Conservation (phyloP, 30 jellyfish, hydroid and myxozoan species). For the Calvadosia cruxmelitensis region DNA sequence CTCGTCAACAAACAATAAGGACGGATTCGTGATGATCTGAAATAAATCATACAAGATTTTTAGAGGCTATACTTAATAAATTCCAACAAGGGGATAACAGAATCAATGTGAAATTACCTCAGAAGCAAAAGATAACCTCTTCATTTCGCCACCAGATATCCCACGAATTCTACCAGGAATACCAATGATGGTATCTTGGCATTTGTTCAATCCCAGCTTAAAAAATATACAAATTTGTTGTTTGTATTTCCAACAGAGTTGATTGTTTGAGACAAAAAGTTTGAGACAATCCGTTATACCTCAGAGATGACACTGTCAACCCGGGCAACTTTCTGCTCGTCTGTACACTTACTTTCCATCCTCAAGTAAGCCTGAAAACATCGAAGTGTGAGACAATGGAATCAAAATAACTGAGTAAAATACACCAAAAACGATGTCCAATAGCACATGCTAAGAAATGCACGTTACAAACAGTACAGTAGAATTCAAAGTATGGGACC, state of each 20-base stretch:
- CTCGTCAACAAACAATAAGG: slow-evolving; percentile 83
- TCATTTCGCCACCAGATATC: slow-evolving; percentile 90
- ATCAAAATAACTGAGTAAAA: too few species aligned
- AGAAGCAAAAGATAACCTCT: slow-evolving; percentile 78
- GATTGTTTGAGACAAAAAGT: too few species aligned
- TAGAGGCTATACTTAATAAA: not conserved
- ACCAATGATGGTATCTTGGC: slow-evolving; percentile 81
- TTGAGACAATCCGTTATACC: too few species aligned
- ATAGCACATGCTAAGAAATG: too few species aligned
- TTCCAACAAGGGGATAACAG: not conserved
- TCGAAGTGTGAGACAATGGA: too few species aligned
- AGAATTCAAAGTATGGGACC: too few species aligned
- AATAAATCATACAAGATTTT: not conserved
- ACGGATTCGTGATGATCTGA: slow-evolving; percentile 74
- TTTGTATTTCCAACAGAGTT: too few species aligned
- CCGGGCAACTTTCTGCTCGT: slow-evolving; percentile 33
- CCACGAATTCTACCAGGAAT: slow-evolving; percentile 95
- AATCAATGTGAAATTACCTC: slow-evolving; percentile 32
- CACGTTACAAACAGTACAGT: too few species aligned
- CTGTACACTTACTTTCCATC: slow-evolving; percentile 33
- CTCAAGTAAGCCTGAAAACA: slow-evolving; percentile 60
- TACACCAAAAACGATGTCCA: too few species aligned
- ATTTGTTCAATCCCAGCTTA: slow-evolving; percentile 81
- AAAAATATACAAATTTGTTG: too few species aligned
- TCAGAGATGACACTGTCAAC: slow-evolving; percentile 61